Conservation (phyloP, 2,797 vertebrate genomes). For the Tamandua tetradactyla region DNA sequence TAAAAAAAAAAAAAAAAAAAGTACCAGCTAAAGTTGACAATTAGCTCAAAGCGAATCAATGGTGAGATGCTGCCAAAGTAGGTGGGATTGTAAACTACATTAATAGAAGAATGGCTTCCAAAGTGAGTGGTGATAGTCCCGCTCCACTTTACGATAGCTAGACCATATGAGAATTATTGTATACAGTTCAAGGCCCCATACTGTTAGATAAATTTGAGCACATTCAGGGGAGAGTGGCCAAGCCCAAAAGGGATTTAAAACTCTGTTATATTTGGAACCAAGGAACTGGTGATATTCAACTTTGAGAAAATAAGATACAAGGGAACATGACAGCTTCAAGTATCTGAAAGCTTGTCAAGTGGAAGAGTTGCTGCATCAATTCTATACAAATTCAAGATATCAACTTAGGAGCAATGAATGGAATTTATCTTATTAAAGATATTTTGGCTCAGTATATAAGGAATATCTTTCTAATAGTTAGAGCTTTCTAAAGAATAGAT, state of each 20-base stretch:
- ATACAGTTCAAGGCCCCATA: background rate
- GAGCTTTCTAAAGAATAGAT: background rate
- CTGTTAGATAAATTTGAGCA: background rate
- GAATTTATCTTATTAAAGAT: background rate
- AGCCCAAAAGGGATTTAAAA: conserved; percentile 7
- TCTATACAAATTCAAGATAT: background rate
- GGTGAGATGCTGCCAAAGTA: background rate
- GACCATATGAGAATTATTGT: background rate
- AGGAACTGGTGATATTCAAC: background rate
- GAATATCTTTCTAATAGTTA: background rate
- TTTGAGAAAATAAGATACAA: background rate
- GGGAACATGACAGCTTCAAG: background rate
- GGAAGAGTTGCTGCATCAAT: background rate
- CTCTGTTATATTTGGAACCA: background rate
- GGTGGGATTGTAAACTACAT: background rate
- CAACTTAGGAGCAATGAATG: background rate
- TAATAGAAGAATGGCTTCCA: background rate
- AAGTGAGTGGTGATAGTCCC: background rate
- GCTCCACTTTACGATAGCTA: background rate
- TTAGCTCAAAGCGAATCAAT: background rate
- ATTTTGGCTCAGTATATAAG: background rate
- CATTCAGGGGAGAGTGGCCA: background rate
- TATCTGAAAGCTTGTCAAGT: background rate
- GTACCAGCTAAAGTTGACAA: background rate
- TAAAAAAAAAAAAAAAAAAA: background rate